These are phyloP conservation scores for Shinisaurus crocodilurus DNA, from an alignment of 2,113 vertebrate genomes.

Conservation along the genomic window DNA sequence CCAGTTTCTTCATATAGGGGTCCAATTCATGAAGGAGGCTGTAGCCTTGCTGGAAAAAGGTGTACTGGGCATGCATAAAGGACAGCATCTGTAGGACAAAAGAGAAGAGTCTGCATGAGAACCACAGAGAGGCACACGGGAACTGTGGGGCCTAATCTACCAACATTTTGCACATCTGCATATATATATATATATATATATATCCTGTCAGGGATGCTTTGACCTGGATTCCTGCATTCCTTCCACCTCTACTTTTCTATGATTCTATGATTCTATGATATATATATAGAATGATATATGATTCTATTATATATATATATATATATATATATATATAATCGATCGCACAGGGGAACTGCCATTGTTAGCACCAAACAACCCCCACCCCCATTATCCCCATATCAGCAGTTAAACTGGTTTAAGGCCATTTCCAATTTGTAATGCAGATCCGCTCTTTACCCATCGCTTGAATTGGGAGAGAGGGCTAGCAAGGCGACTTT, in stretches of 20 bases:
- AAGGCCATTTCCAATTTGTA: not conserved
- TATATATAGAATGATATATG: too few relatives aligned
- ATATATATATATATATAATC: too few relatives aligned
- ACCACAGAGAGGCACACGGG: not conserved
- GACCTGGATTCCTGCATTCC: too few relatives aligned
- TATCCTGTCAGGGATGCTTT: too few relatives aligned
- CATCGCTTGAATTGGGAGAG: not conserved
- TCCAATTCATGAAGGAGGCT: constrained; percentile 92
- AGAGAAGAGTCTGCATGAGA: not conserved
- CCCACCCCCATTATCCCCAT: too few relatives aligned
- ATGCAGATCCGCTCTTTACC: not conserved
- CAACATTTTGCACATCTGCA: too few relatives aligned
- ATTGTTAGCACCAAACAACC: too few relatives aligned
- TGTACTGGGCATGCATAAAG: constrained; percentile 97
- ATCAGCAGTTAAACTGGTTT: not conserved
- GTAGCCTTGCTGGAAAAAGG: constrained; percentile 96
- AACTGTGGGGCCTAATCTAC: not conserved
- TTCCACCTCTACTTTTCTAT: too few relatives aligned
- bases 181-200: too few relatives aligned
- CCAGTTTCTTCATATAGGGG: constrained; percentile 97
- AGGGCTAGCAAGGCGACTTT: not conserved
- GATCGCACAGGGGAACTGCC: too few relatives aligned
- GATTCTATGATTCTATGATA: too few relatives aligned
- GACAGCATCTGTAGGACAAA: constrained; percentile 88
- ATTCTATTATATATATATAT: too few relatives aligned